These are phyloP conservation scores for Machimus rusticus DNA, from an alignment of 2,888 invertebrate species.

Conservation along the genomic window DNA sequence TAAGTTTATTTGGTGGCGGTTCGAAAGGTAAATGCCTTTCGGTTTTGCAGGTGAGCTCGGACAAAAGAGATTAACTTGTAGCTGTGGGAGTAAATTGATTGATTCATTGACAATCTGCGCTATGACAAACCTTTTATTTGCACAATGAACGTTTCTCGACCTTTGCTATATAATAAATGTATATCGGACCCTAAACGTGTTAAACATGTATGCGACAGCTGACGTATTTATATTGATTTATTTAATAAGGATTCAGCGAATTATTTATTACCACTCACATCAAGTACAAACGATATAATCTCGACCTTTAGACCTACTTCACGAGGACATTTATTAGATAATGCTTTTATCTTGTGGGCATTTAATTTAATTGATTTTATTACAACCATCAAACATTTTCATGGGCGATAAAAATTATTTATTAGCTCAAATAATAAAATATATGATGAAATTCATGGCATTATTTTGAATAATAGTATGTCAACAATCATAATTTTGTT, in stretches of 20 bases:
- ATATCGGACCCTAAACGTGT: background rate
- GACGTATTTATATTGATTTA: background rate
- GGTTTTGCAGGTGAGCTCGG: background rate
- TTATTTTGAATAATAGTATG: background rate
- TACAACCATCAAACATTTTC: background rate
- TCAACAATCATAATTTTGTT: background rate
- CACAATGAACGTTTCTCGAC: background rate
- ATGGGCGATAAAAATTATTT: background rate
- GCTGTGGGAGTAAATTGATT: background rate
- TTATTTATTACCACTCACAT: background rate
- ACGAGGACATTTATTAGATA: background rate
- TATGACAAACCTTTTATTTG: background rate
- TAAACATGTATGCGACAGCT: background rate
- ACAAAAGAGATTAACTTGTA: constrained; percentile 19
- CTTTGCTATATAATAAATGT: background rate
- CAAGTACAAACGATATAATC: background rate
- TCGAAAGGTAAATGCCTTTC: background rate
- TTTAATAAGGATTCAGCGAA: background rate
- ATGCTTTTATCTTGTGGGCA: background rate
- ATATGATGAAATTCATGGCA: background rate
- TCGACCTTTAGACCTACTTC: background rate
- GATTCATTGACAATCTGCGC: background rate
- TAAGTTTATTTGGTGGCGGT: background rate
- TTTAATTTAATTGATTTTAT: background rate
- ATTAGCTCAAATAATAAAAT: background rate